These are phyloP conservation scores for Halictus rubicundus DNA, from an alignment of 1,140 invertebrate genomes.

Conservation along the genomic window DNA sequence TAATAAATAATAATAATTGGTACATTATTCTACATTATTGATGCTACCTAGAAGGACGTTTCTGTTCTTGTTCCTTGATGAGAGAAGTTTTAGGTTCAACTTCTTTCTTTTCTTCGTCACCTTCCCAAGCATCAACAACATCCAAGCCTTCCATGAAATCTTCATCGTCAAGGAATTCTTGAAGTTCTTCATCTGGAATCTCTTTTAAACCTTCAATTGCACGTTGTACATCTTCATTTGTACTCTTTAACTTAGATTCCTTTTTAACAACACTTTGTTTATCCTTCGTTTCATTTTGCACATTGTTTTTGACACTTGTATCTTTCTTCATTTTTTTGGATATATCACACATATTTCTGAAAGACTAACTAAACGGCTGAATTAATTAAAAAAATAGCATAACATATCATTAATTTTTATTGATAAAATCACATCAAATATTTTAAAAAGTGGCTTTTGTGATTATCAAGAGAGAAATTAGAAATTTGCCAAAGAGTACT, in stretches of 20 bases:
- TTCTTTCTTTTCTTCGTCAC: conserved; percentile 68
- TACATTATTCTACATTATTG: conserved; percentile 42
- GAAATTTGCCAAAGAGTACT: not conserved
- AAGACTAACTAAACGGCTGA: conserved; percentile 23
- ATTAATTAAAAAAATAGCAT: conserved; percentile 5
- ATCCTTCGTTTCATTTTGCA: conserved; percentile 14
- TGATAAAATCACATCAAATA: not conserved
- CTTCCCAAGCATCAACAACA: conserved; percentile 77
- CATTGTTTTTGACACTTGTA: conserved; percentile 38
- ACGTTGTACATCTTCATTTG: conserved; percentile 58
- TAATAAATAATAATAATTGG: conserved; percentile 20
- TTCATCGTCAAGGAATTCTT: conserved; percentile 74
- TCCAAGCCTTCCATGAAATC: conserved; percentile 75
- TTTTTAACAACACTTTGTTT: conserved; percentile 32
- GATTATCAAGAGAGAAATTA: not conserved
- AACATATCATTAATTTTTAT: not conserved
- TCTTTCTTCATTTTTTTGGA: conserved; percentile 44
- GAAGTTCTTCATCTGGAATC: conserved; percentile 70
- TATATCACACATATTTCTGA: conserved; percentile 44
- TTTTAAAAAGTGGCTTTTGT: not conserved
- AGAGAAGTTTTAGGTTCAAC: conserved; percentile 29
- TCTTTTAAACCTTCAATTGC: conserved; percentile 58
- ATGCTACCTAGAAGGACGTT: conserved; percentile 69
- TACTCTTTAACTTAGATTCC: conserved; percentile 24
- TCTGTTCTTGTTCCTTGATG: conserved; percentile 47